Evolutionary conservation across 2,113 vertebrate species (phyloP), one percentile per base, ranked within the genome.

Genomic region (Aviceda subcristata): DNA sequence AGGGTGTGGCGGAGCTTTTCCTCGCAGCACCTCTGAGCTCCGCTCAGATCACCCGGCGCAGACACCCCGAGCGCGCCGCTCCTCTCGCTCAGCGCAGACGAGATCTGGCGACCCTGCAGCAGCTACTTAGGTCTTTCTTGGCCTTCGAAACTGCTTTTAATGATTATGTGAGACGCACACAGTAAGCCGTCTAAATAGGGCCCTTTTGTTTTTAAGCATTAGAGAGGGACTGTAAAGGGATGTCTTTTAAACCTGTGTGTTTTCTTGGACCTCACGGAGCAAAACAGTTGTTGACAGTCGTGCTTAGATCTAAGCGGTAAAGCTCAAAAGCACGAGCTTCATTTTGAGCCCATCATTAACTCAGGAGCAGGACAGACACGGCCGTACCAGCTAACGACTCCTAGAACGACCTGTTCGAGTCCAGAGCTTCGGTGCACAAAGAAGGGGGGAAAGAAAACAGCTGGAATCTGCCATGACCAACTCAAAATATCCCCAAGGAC

Each of bases 1-100:
- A 39, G 95, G 95, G 94, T 56, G 96, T 64, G 88, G 84, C 9
- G 9, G 62, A 84, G 94, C 10, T 93, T 95, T 96, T 92, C 50
- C 91, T 90, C 1, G 4, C 90, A 78, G 94, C 95, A 81, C 92
- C 92, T 77, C 75, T 0, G 68, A 90, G 92, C 77, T 11, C 71
- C 22, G 92, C 88, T 68, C 63, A 1, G 51, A 85, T 88, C 88
- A 32, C 91, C 94, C 72, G 19, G 45, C 0, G 0, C 79, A 69
- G 85, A 46, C 86, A 88, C 88, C 83, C 63, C 12, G 0, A 72
- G 72, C 22, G 0, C 84, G 90, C 48, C 81, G 38, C 56, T 66
- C 45, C 45, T 78, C 72, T 88, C 75, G 3, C 74, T 89, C 90
- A 10, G 32, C 14, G 16, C 78, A 26, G 66, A 78, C 66, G 53